Conservation (phyloP, 1,140 invertebrate species). For the Sinonovacula constricta region DNA sequence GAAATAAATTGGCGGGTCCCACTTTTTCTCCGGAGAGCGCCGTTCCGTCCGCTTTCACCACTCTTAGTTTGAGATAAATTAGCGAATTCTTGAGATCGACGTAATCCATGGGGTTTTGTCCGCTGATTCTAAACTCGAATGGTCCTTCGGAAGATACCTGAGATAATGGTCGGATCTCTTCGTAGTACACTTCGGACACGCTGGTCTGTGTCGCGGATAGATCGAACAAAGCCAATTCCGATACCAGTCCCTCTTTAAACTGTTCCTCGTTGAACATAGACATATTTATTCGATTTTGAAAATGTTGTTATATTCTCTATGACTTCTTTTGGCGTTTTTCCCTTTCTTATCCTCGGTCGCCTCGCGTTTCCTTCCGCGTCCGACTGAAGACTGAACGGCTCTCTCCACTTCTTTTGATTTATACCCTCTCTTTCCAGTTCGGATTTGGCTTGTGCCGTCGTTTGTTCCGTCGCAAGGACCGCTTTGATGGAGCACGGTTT, state of each 20-base stretch:
- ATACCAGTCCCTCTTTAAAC: too few species aligned
- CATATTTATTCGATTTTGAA: too few species aligned
- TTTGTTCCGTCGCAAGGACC: slow-evolving; percentile 19
- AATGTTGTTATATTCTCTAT: slow-evolving; percentile 5
- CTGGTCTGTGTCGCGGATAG: too few species aligned
- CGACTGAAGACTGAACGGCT: slow-evolving; percentile 6
- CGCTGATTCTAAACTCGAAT: slow-evolving; percentile 42
- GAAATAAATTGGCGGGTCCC: slow-evolving; percentile 3
- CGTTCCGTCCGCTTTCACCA: neutral
- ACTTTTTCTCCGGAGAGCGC: too few species aligned
- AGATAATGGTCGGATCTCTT: slow-evolving; percentile 39
- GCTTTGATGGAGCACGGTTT: slow-evolving; percentile 11
- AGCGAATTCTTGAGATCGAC: slow-evolving; percentile 10
- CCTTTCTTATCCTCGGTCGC: too few species aligned
- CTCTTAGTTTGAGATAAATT: slow-evolving; percentile 6
- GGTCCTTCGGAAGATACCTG: too few species aligned
- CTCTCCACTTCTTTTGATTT: slow-evolving; percentile 10
- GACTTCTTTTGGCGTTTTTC: neutral
- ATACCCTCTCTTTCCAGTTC: slow-evolving; percentile 28
- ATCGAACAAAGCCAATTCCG: too few species aligned
- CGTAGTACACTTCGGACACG: slow-evolving; percentile 37
- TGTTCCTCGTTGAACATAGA: too few species aligned
- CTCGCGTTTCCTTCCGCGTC: neutral
- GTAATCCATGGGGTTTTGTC: slow-evolving; percentile 22
- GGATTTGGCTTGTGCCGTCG: slow-evolving; percentile 22